Conservation (phyloP, 2,888 invertebrate genomes). For the Seira ritae region DNA sequence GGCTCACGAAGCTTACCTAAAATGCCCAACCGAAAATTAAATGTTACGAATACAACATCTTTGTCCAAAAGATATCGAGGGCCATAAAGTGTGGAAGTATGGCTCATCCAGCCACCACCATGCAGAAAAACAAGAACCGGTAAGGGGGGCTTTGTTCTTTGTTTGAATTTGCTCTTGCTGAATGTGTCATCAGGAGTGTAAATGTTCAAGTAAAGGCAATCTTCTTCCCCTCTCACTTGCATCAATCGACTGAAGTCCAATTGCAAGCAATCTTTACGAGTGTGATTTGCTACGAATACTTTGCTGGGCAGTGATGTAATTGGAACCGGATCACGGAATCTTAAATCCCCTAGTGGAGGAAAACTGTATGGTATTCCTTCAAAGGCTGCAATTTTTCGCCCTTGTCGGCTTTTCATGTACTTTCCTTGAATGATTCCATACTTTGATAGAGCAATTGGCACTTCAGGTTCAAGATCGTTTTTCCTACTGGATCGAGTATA, state of each 20-base stretch:
- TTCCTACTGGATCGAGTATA: neutral
- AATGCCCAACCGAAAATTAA: slow-evolving; percentile 61
- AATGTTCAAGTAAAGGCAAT: slow-evolving; percentile 57
- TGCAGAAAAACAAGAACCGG: slow-evolving; percentile 68
- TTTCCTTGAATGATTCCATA: slow-evolving; percentile 45
- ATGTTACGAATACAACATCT: slow-evolving; percentile 63
- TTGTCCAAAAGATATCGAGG: slow-evolving; percentile 67
- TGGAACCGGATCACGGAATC: slow-evolving; percentile 90
- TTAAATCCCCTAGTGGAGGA: slow-evolving; percentile 87
- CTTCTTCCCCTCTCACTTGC: slow-evolving; percentile 49
- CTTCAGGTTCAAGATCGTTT: neutral
- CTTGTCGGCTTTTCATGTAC: slow-evolving; percentile 40
- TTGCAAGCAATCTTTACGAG: slow-evolving; percentile 64
- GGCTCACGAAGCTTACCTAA: slow-evolving; percentile 53
- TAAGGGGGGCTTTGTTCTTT: slow-evolving; percentile 1
- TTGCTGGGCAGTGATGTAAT: slow-evolving; percentile 89
- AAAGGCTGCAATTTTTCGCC: no score
- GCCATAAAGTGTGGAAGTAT: slow-evolving; percentile 53
- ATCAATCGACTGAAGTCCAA: slow-evolving; percentile 57
- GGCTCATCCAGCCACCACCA: slow-evolving; percentile 65
- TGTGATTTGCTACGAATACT: slow-evolving; percentile 75
- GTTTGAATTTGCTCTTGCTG: slow-evolving; percentile 25
- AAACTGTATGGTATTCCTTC: no score
- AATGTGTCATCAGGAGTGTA: slow-evolving; percentile 27
- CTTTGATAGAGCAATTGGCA: neutral